These are phyloP conservation scores for Trididemnum nubilum DNA, from an alignment of 23 tunicate genomes.

Conservation along the genomic window DNA sequence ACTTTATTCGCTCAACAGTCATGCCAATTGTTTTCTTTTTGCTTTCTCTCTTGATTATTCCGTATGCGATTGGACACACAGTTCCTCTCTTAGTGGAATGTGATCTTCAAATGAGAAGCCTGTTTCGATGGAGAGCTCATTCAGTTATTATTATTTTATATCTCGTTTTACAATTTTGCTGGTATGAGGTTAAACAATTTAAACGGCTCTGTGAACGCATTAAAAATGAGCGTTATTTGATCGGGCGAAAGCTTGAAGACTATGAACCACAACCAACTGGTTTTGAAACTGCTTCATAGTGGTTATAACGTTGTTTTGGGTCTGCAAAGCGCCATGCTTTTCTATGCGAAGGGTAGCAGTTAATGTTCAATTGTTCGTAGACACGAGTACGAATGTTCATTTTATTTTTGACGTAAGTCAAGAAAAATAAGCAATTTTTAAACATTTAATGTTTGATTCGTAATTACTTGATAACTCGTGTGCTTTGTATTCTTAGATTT, in stretches of 20 bases:
- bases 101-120: neutral
- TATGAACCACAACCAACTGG: constrained; percentile 46
- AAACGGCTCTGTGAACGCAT: constrained; percentile 57
- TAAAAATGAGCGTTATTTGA: constrained; percentile 66
- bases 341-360: too few species aligned
- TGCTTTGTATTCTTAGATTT: too few species aligned
- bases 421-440: too few species aligned
- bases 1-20: constrained; percentile 26
- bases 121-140: constrained; percentile 47
- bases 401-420: too few species aligned
- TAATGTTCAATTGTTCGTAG: too few species aligned
- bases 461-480: too few species aligned
- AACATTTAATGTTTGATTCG: too few species aligned
- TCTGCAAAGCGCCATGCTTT: too few species aligned
- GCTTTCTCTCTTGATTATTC: constrained; percentile 33
- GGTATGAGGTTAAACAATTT: constrained; percentile 62
- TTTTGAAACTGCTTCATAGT: too few species aligned
- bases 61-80: constrained; percentile 48
- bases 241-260: constrained; percentile 52
- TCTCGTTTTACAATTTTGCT: constrained; percentile 26
- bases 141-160: constrained; percentile 27
- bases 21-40: constrained; percentile 35
- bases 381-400: too few species aligned
- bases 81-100: constrained; percentile 22
- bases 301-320: too few species aligned